These are phyloP conservation scores for Pyrgilauda ruficollis DNA, from an alignment of 2,113 vertebrate species.

Conservation along the genomic window DNA sequence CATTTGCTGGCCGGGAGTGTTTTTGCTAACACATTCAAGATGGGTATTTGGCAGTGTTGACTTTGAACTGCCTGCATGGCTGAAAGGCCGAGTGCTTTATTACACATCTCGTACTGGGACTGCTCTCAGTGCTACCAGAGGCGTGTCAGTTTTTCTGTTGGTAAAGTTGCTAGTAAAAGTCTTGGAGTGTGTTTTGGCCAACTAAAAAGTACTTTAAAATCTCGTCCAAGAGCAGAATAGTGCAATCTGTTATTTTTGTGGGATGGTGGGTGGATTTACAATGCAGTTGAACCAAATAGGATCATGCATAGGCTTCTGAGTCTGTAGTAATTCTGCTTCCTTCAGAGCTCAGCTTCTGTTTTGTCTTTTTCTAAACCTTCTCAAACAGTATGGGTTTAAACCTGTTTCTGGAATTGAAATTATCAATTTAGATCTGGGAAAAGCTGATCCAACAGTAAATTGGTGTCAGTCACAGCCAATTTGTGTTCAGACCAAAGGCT, in stretches of 20 bases:
- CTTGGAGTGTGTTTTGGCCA: slow-evolving; percentile 6
- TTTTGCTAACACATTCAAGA: neutral
- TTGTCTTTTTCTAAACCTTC: neutral
- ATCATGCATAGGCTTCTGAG: neutral
- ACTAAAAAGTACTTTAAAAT: slow-evolving; percentile 15
- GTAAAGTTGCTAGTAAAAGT: slow-evolving; percentile 1
- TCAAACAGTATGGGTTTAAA: neutral
- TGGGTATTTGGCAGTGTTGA: neutral
- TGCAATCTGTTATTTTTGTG: slow-evolving; percentile 47
- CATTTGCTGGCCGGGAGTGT: neutral
- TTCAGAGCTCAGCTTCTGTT: neutral
- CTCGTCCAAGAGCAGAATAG: slow-evolving; percentile 36
- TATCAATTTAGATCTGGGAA: neutral
- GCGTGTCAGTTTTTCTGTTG: neutral
- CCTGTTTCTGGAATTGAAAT: neutral
- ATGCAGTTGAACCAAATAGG: slow-evolving; percentile 15
- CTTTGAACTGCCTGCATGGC: neutral
- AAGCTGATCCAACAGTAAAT: neutral
- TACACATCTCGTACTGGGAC: neutral
- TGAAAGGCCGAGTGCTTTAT: neutral
- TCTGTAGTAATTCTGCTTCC: slow-evolving; percentile 35
- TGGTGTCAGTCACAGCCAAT: neutral
- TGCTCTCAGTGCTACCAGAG: neutral
- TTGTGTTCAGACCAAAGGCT: neutral
- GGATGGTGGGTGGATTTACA: slow-evolving; percentile 39